Evolutionary conservation across 2,888 invertebrate genomes (phyloP).

Genomic region (Stenurella melanura): DNA sequence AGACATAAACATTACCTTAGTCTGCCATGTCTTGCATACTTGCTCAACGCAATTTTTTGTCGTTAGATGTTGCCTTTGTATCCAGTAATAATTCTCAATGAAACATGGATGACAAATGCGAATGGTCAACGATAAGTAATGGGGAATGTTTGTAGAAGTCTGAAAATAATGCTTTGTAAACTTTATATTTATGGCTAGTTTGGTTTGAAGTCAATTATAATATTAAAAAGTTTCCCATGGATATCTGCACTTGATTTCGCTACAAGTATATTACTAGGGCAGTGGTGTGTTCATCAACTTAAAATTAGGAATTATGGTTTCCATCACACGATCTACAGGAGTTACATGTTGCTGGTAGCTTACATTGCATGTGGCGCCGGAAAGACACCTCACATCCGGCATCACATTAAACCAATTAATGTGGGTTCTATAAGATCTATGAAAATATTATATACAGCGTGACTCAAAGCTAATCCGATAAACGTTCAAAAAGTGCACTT

Average conservation of each 20-base stretch:
- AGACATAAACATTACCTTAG: slow-evolving; percentile 47
- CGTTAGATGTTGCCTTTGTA: slow-evolving; percentile 5
- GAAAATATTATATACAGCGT: no score
- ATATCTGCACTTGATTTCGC: neutral
- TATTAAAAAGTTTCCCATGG: neutral
- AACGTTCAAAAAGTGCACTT: no score
- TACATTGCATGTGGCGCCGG: no score
- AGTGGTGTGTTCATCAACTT: no score
- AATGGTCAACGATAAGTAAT: slow-evolving; percentile 17
- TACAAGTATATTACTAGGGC: neutral
- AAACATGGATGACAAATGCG: slow-evolving; percentile 40
- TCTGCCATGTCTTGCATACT: slow-evolving; percentile 26
- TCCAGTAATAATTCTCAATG: slow-evolving; percentile 34
- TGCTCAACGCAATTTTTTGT: slow-evolving; percentile 15
- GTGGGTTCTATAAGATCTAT: no score
- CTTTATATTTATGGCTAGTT: slow-evolving; percentile 22
- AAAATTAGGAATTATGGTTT: no score
- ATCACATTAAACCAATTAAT: no score
- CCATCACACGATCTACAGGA: no score
- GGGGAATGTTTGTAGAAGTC: slow-evolving; percentile 16
- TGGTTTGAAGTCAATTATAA: neutral
- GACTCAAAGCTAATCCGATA: no score
- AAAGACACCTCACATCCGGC: no score
- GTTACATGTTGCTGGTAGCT: no score
- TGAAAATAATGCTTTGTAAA: slow-evolving; percentile 27